A percentile compares a stretch with the other conserved stretches of the same genome.
Evolutionary conservation across 2,888 invertebrate species (phyloP).

Genomic region (Orchesellides sinensis): DNA sequence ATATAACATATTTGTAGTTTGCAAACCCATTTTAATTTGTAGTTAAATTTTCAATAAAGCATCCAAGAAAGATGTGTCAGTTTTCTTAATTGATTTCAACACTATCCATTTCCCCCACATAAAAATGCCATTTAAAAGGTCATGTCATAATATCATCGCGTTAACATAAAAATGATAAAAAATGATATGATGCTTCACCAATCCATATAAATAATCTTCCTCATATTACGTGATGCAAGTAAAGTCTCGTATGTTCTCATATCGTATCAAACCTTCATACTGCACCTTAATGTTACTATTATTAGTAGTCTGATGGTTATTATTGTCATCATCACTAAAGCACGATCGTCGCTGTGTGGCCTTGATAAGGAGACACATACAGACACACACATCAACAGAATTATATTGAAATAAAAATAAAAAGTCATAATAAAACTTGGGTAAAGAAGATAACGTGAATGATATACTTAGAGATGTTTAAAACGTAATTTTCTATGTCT

Average conservation of each 20-base stretch:
- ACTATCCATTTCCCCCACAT: not conserved
- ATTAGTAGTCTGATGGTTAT: not conserved
- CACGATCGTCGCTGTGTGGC: conserved; percentile 23
- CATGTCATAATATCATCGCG: not conserved
- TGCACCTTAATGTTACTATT: too few relatives aligned
- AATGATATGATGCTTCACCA: not conserved
- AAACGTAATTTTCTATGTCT: not conserved
- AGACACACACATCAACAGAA: not conserved
- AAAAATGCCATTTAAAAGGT: not conserved
- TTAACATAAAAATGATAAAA: not conserved
- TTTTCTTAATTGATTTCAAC: not conserved
- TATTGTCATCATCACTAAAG: not conserved
- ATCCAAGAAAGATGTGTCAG: too few relatives aligned
- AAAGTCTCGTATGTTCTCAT: too few relatives aligned
- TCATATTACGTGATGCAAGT: too few relatives aligned
- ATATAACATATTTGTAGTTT: not conserved
- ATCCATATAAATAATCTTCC: too few relatives aligned
- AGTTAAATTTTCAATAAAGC: too few relatives aligned
- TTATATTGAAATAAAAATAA: not conserved
- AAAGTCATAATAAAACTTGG: not conserved
- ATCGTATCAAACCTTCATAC: too few relatives aligned
- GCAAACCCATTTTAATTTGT: not conserved
- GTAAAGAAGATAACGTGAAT: not conserved
- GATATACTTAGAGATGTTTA: not conserved
- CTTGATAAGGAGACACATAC: conserved; percentile 25